Conservation (phyloP, 2,888 invertebrate genomes). For the Lysandra bellargus region DNA sequence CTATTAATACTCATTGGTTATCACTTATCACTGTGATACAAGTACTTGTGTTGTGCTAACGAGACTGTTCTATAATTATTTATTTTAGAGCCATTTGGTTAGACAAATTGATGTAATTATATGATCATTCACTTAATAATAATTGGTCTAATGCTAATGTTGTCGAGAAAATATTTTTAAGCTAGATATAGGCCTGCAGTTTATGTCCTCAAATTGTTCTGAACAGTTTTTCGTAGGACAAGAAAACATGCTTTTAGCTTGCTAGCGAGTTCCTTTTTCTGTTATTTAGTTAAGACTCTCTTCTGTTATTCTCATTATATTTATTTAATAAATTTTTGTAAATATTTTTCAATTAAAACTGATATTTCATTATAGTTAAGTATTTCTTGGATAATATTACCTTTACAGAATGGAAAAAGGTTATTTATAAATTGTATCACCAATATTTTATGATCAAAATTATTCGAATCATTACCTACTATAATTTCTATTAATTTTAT, state of each 20-base stretch:
- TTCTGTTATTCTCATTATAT: constrained; percentile 14
- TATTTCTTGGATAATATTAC: no score
- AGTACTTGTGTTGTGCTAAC: background rate
- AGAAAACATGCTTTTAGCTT: background rate
- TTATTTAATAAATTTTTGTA: background rate
- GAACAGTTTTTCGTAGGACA: background rate
- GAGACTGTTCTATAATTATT: background rate
- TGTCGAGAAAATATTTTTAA: background rate
- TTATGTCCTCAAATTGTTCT: background rate
- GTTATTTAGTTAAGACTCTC: constrained; percentile 14
- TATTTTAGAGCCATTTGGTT: background rate
- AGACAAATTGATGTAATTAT: background rate
- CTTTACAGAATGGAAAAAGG: no score
- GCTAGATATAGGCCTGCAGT: background rate
- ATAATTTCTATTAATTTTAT: no score
- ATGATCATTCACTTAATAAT: background rate
- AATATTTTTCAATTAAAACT: background rate
- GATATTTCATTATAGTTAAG: background rate
- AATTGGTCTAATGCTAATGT: background rate
- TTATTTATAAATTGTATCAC: no score
- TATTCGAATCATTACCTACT: no score
- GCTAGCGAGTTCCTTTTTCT: background rate
- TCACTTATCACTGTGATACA: background rate
- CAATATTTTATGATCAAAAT: no score
- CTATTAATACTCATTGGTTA: constrained; percentile 21